Base-by-base conservation (phyloP, 2,888 invertebrate genomes). In the Hydriomena furcata region DNA sequence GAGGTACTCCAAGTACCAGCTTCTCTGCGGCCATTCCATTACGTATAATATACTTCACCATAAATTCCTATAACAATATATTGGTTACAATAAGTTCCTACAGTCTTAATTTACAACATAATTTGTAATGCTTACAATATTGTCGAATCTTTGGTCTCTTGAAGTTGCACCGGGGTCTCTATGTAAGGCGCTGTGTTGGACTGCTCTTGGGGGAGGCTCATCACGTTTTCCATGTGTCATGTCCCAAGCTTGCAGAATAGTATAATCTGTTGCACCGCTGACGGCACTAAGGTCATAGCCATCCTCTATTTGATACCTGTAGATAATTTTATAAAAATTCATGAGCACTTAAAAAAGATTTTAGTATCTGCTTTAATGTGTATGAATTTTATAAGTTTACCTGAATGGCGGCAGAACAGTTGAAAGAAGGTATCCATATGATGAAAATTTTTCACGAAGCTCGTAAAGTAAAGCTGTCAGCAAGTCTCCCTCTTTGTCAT, bases 1-100 rank as follows among this genome's bases (percentile, higher is more conserved):
- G 87, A 0, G 95, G 95, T 31, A 95, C 83, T 0, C 95, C 95
- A 1, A 96, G 77, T 1, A 95, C 91, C 1, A 96, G 76, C 75
- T 95, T 95, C 1, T 92, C 91, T 0, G 92, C 84, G 1, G 93
- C 92, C 58, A 94, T 91, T 0, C 95, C 94, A 42, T 91, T 91
- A 28, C 92, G 89, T 12, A 93, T 65, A 80, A 94, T 93, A 68
- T 93, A 93, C 66, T 92, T 92, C 5, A 95, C 92, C 55, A 95
- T 92, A 62, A 93, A 94, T 72, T 94, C 93, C 93, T 93, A 61
- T 8, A 54, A 61, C 55, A 10, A 36, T 12, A 5, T 6, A 25
- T 13, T 8, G 1, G n/a, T 20, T 21, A 27, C 5, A n/a, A 34
- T 20, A 2, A 8, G 17, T 17, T 17, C 17, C 2, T 3, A 17